phyloP scores from a whole-genome alignment of 2,113 vertebrate species.

The Tangachromis dhanisi region DNA sequence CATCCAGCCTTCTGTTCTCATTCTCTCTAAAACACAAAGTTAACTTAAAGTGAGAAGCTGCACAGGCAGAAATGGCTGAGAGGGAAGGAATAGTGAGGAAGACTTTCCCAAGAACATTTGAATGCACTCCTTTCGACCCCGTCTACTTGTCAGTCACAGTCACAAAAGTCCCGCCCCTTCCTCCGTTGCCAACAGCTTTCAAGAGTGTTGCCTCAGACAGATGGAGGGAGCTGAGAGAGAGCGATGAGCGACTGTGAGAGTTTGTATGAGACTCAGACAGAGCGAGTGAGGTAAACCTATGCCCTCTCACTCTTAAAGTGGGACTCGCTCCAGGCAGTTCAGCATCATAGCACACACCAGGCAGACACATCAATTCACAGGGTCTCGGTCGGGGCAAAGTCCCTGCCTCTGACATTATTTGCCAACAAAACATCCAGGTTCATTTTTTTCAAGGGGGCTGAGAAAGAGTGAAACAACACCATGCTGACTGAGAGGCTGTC shows the following conservation, averaged over 20 bases:
- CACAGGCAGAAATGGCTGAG: neutral
- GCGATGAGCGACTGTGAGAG: neutral
- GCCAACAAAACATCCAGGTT: slow-evolving; percentile 10
- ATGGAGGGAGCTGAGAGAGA: neutral
- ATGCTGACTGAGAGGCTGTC: neutral
- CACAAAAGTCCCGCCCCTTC: neutral
- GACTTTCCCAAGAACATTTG: slow-evolving; percentile 4
- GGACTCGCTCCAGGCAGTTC: slow-evolving; percentile 23
- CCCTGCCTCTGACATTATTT: neutral
- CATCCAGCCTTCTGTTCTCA: neutral
- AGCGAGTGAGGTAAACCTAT: neutral
- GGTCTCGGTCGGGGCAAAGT: neutral
- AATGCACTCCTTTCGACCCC: neutral
- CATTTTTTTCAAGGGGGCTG: neutral
- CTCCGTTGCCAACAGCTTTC: neutral
- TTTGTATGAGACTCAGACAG: neutral
- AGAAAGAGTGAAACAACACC: neutral
- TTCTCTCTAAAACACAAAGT: neutral
- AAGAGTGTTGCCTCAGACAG: neutral
- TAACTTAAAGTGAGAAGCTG: slow-evolving; percentile 1
- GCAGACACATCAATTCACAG: slow-evolving; percentile 7
- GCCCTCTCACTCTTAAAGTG: neutral
- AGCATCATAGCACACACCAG: neutral
- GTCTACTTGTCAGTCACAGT: slow-evolving; percentile 14
- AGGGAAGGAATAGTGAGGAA: neutral